Evolutionary conservation across 1,140 invertebrate species (phyloP).

Genomic region (Mamestra configurata): DNA sequence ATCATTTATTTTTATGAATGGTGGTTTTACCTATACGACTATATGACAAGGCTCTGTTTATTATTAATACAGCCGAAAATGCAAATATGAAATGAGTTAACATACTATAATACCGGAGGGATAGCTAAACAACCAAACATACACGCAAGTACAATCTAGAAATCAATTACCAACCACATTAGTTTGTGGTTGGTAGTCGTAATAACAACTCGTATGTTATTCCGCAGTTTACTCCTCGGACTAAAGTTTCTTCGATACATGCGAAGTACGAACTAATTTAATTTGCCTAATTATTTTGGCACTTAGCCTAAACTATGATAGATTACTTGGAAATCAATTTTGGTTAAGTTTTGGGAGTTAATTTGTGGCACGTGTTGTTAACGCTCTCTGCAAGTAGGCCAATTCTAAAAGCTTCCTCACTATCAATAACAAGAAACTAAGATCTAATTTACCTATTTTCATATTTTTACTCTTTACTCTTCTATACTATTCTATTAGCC

Average conservation of each 20-base stretch:
- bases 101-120: too few relatives aligned
- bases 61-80: neutral
- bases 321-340: neutral
- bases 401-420: too few relatives aligned
- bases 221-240: neutral
- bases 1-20: too few relatives aligned
- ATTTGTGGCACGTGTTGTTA: neutral
- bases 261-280: neutral
- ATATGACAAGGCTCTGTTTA: too few relatives aligned
- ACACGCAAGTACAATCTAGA: neutral
- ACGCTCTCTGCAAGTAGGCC: too few relatives aligned
- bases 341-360: neutral
- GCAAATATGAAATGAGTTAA: neutral
- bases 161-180: conserved; percentile 5
- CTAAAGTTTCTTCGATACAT: neutral
- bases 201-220: neutral
- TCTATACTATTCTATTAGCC: too few relatives aligned
- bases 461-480: too few relatives aligned
- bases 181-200: neutral
- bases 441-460: too few relatives aligned
- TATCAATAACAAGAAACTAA: too few relatives aligned
- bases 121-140: too few relatives aligned
- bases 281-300: conserved; percentile 13
- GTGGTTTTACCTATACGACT: too few relatives aligned
- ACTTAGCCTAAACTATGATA: conserved; percentile 3